Evolutionary conservation across 2,113 vertebrate genomes (phyloP), one percentile per base, ranked within the genome.

Genomic region (Syngnathus scovelli): DNA sequence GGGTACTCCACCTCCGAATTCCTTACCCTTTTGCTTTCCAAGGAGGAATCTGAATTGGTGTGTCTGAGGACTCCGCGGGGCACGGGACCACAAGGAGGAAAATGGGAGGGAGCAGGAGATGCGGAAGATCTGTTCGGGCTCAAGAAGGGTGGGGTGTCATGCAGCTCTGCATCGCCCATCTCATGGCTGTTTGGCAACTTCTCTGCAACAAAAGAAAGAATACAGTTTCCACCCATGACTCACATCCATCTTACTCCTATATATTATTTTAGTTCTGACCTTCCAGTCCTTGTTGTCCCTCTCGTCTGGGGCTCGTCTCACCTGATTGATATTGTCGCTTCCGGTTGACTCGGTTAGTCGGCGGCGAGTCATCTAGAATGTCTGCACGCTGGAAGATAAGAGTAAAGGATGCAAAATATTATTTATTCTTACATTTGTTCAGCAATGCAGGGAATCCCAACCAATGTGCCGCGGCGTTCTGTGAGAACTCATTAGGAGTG

Each of bases 1-100:
- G 27, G 13, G 0, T 4, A 59, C 12, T 37, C 11, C 16, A 0
- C 1, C 56, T 43, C 21, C 36, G 5, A 37, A 60, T 19, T 43
- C 36, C 78, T 76, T 63, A 91, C 90, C 87, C 83, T 90, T 86
- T 92, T 92, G 36, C 72, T 71, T 74, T 87, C 90, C 76, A 71
- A 41, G 8, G 78, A 85, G 12, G 44, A 75, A 49, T 83, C 80
- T 1, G 71, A 81, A 56, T 87, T 78, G 36, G 82, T 72, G 68
- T 85, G 60, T 70, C 75, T 86, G 48, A 88, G 86, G 54, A 88
- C 85, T 11, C 88, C 66, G 38, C 66, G 76, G 7, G 75, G 78
- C 5, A 41, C 33, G 54, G 23, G 62, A 55, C 60, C 46, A 60
- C 46, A 46, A 36, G 73, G 70, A 27, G 63, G 61, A 10, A 61